These are phyloP conservation scores for Neostethus bicornis DNA, from an alignment of 2,797 vertebrate genomes.

Conservation along the genomic window DNA sequence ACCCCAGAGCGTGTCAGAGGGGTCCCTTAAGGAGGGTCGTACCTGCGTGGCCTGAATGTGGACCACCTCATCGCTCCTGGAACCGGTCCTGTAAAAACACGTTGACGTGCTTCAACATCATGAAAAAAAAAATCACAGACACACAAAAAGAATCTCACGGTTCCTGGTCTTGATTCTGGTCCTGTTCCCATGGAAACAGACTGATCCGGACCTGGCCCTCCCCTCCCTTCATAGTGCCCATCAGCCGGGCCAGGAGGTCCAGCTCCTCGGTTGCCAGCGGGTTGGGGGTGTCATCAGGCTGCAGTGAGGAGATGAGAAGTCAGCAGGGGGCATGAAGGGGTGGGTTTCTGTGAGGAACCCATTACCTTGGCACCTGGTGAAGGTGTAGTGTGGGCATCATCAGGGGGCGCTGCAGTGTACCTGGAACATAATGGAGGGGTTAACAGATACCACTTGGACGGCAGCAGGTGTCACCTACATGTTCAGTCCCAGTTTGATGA, in stretches of 20 bases:
- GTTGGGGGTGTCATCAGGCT: slow-evolving; percentile 83
- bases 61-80: slow-evolving; percentile 84
- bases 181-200: slow-evolving; percentile 84
- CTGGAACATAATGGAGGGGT: slow-evolving; percentile 61
- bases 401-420: slow-evolving; percentile 81
- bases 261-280: slow-evolving; percentile 93
- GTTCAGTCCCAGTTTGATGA: slow-evolving; percentile 87
- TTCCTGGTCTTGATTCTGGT: slow-evolving; percentile 87
- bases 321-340: no score
- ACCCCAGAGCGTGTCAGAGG: no score
- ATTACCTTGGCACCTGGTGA: slow-evolving; percentile 77
- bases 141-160: no score
- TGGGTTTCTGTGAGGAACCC: no score
- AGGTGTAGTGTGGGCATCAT: slow-evolving; percentile 81
- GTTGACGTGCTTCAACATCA: no score
- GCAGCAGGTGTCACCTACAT: slow-evolving; percentile 75
- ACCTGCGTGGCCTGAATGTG: slow-evolving; percentile 90
- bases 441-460: neutral
- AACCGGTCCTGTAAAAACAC: no score
- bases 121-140: no score
- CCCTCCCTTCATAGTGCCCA: slow-evolving; percentile 84
- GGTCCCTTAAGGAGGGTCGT: no score
- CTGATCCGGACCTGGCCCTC: slow-evolving; percentile 84
- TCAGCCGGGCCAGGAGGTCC: slow-evolving; percentile 89
- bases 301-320: neutral